phyloP scores from a whole-genome alignment of 2,113 vertebrate species.

The Mesoclemmys tuberculata region DNA sequence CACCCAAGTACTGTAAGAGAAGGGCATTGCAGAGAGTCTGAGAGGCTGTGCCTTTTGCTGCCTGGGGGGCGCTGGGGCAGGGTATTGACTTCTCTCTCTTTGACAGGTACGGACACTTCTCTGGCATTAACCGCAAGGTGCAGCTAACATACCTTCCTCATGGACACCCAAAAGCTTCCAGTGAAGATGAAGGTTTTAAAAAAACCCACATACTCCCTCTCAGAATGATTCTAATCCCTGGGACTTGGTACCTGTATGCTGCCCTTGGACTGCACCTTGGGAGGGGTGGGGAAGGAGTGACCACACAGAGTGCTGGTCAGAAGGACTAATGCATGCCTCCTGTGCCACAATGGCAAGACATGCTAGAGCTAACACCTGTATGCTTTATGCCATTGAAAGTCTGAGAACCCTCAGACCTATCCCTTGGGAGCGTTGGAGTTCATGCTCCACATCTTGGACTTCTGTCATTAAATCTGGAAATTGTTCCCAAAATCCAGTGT shows the following conservation, averaged over 20 bases:
- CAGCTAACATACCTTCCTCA: constrained; percentile 95
- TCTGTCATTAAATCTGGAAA: background rate
- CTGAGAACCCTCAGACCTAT: background rate
- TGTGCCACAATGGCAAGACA: background rate
- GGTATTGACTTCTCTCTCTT: background rate
- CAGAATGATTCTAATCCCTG: background rate
- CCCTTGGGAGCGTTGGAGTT: background rate
- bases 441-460: background rate
- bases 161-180: constrained; percentile 92
- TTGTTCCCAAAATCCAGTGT: background rate
- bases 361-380: background rate
- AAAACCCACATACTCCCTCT: background rate
- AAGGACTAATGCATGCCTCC: background rate
- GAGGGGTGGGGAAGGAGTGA: background rate
- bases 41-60: background rate
- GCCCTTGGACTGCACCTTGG: background rate
- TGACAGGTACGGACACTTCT: constrained; percentile 97
- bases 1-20: background rate
- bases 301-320: background rate
- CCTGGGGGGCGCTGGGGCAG: background rate
- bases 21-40: background rate
- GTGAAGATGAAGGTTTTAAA: constrained; percentile 92
- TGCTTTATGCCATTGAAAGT: background rate
- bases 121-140: constrained; percentile 98
- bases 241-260: background rate